phyloP scores from a whole-genome alignment of 2,797 vertebrate genomes.

The Atherinosoma microstoma region DNA sequence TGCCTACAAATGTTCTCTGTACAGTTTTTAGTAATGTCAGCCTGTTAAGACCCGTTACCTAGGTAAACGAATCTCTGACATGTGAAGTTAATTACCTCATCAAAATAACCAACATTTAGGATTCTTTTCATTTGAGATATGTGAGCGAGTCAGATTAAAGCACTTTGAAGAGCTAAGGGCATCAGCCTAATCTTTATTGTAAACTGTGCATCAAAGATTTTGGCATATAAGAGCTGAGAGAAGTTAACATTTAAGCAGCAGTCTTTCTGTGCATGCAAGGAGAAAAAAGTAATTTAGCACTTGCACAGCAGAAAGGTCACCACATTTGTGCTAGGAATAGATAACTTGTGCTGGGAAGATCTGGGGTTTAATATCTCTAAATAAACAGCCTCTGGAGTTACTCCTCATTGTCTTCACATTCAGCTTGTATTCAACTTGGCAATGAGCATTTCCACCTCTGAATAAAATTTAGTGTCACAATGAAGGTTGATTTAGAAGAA shows the following conservation, averaged over 20 bases:
- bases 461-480: conserved; percentile 13
- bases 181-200: conserved; percentile 42
- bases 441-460: conserved; percentile 10
- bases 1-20: conserved; percentile 22
- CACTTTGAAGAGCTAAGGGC: conserved; percentile 61
- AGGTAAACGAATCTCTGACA: conserved; percentile 36
- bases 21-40: conserved; percentile 45
- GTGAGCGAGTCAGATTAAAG: conserved; percentile 44
- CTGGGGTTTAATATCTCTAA: conserved; percentile 29
- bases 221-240: conserved; percentile 68
- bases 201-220: conserved; percentile 53
- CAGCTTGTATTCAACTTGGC: conserved; percentile 22
- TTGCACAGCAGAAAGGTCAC: conserved; percentile 77
- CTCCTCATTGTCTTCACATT: conserved; percentile 8
- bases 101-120: conserved; percentile 45
- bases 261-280: conserved; percentile 68
- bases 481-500: conserved; percentile 18
- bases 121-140: conserved; percentile 33
- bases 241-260: conserved; percentile 80
- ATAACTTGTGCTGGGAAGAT: conserved; percentile 59
- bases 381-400: not conserved
- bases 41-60: conserved; percentile 29
- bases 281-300: conserved; percentile 81
- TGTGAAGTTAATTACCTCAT: conserved; percentile 33
- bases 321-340: conserved; percentile 68